Evolutionary conservation across 2,888 invertebrate species (phyloP).

Genomic region (Neuroscelio doddi): DNA sequence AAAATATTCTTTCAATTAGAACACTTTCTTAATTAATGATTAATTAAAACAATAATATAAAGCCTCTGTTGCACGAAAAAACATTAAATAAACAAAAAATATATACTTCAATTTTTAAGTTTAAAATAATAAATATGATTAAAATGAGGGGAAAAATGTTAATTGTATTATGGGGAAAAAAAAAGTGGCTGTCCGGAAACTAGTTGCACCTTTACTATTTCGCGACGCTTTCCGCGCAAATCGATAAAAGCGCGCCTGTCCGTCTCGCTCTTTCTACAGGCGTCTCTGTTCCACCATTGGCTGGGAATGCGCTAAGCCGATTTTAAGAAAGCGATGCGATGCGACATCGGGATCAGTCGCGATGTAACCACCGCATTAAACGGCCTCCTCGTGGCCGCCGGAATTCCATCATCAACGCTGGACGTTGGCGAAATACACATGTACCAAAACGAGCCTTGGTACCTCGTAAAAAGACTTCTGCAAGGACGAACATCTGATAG

Average conservation of each 20-base stretch:
- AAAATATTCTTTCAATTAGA: too few relatives aligned
- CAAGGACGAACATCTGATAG: not conserved
- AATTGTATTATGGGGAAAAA: too few relatives aligned
- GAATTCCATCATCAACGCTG: conserved; percentile 61
- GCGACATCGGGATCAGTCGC: conserved; percentile 65
- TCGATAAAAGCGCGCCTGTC: conserved; percentile 61
- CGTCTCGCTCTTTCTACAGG: conserved; percentile 28
- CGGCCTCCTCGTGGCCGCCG: conserved; percentile 67
- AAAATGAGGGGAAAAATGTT: too few relatives aligned
- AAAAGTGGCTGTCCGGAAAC: conserved; percentile 26
- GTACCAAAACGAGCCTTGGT: not conserved
- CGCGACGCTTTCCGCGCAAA: conserved; percentile 36
- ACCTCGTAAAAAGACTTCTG: not conserved
- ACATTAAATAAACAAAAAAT: too few relatives aligned
- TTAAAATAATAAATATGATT: too few relatives aligned
- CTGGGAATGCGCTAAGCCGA: conserved; percentile 36
- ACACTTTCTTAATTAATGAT: too few relatives aligned
- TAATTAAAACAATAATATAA: too few relatives aligned
- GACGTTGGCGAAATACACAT: conserved; percentile 53
- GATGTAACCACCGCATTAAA: conserved; percentile 69
- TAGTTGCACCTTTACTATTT: conserved; percentile 22
- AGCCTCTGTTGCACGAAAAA: too few relatives aligned
- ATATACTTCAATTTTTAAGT: too few relatives aligned
- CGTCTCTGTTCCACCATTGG: conserved; percentile 33
- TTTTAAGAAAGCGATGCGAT: conserved; percentile 50